A percentile compares a stretch with the other conserved stretches of the same genome.
Conservation (phyloP, 2,797 vertebrate species). For the Chiloscyllium punctatum region DNA sequence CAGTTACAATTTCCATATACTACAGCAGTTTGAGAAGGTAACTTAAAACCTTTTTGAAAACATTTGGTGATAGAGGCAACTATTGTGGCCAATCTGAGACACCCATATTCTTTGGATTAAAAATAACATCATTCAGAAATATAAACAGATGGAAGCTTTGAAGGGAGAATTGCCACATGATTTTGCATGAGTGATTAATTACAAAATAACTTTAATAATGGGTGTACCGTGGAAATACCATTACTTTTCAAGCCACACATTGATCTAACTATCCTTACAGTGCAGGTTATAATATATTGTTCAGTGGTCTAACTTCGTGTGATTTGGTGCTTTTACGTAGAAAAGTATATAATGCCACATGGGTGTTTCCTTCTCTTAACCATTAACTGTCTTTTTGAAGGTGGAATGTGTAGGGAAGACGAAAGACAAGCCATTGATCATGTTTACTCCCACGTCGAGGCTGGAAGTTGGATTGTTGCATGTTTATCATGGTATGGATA, state of each 20-base stretch:
- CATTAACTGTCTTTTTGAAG: constrained; percentile 5
- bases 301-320: no score
- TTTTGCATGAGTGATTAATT: neutral
- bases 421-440: constrained; percentile 24
- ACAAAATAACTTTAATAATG: neutral
- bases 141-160: neutral
- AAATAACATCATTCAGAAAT: neutral
- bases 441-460: neutral
- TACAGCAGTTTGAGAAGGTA: no score
- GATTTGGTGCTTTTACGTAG: neutral
- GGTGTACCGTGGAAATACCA: neutral
- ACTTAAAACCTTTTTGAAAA: no score
- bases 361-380: neutral
- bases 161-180: neutral
- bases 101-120: neutral
- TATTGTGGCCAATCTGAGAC: no score
- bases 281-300: neutral
- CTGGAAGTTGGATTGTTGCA: neutral
- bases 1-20: no score
- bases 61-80: no score
- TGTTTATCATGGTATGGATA: neutral
- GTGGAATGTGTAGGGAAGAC: constrained; percentile 17
- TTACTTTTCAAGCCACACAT: neutral
- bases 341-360: neutral
- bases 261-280: neutral